These are phyloP conservation scores for Heliconius melpomene DNA, from an alignment of 1,140 invertebrate species.

Conservation along the genomic window DNA sequence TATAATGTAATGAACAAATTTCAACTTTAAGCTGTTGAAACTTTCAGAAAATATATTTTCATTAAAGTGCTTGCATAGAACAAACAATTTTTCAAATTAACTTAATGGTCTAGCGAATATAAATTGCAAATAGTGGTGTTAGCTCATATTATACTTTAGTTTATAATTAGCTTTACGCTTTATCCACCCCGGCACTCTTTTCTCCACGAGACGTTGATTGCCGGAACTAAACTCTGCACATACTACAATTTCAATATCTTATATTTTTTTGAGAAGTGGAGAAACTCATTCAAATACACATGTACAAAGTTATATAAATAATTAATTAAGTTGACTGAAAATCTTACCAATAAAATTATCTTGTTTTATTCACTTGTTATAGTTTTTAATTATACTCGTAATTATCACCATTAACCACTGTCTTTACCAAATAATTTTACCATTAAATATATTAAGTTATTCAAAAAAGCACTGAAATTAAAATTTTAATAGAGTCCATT, in stretches of 20 bases:
- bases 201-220: no score
- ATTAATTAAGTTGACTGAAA: neutral
- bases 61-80: neutral
- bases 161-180: no score
- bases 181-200: no score
- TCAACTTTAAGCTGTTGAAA: conserved; percentile 6
- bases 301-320: no score
- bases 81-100: conserved; percentile 5
- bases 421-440: neutral
- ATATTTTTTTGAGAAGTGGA: neutral
- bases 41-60: neutral
- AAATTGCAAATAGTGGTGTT: no score
- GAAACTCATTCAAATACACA: no score
- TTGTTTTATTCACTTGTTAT: neutral
- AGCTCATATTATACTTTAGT: no score
- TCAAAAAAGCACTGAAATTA: neutral
- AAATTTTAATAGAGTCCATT: neutral
- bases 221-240: neutral
- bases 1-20: neutral
- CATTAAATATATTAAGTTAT: neutral
- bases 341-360: neutral
- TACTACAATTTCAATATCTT: neutral
- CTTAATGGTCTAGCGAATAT: neutral
- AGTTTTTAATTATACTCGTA: neutral
- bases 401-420: neutral